A percentile compares a stretch with the other conserved stretches of the same genome.
These are phyloP conservation scores for Orbicella faveolata DNA, from an alignment of 64 coral and sea anemone genomes.

Conservation along the genomic window DNA sequence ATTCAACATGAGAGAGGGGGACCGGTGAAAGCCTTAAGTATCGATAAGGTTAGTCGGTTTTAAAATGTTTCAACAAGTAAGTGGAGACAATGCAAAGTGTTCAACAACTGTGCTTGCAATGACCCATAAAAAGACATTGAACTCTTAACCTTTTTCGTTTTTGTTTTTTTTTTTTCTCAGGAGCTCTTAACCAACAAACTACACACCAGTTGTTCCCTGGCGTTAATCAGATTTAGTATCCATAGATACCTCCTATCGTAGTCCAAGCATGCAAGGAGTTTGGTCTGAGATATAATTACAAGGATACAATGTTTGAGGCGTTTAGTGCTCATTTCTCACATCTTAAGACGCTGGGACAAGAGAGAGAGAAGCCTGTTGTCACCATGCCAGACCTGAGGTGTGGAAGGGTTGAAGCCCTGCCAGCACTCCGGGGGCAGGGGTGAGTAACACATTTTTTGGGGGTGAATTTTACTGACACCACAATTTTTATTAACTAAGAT, in stretches of 20 bases:
- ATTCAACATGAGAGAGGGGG: too few relatives aligned
- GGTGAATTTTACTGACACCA: too few relatives aligned
- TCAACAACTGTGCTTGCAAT: too few relatives aligned
- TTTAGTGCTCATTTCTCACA: slow-evolving; percentile 62
- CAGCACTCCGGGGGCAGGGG: too few relatives aligned
- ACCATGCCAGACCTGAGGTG: background rate
- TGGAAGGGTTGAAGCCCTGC: background rate
- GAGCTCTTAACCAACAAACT: slow-evolving; percentile 76
- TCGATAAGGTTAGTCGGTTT: too few relatives aligned
- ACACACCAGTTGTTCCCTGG: slow-evolving; percentile 81
- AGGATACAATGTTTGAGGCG: slow-evolving; percentile 49
- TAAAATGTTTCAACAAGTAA: too few relatives aligned
- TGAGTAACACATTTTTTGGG: too few relatives aligned
- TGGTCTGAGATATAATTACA: slow-evolving; percentile 78
- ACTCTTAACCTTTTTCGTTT: too few relatives aligned
- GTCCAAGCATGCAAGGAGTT: slow-evolving; percentile 76
- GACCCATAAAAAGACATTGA: too few relatives aligned
- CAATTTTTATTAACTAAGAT: too few relatives aligned
- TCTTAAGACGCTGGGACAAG: slow-evolving; percentile 61
- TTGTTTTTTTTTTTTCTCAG: slow-evolving; percentile 14
- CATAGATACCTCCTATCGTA: slow-evolving; percentile 81
- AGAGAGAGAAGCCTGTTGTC: background rate
- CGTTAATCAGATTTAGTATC: slow-evolving; percentile 69
- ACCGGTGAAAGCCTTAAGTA: too few relatives aligned
- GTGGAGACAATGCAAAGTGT: too few relatives aligned